A percentile compares a stretch with the other conserved stretches of the same genome.
Evolutionary conservation across 2,888 invertebrate species (phyloP).

Genomic region (Lacanobia oleracea): DNA sequence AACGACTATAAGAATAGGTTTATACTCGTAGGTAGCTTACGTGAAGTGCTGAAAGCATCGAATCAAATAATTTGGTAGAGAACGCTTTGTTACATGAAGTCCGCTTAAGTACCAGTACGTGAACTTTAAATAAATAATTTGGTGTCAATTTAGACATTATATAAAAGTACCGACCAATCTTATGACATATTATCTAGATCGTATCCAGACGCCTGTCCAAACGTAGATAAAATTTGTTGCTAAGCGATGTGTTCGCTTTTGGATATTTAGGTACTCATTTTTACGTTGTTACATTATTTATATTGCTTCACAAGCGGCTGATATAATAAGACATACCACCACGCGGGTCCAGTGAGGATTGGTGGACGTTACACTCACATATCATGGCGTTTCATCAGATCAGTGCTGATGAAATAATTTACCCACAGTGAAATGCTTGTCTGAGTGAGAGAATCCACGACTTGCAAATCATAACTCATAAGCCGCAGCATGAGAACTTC

Average conservation of each 20-base stretch:
- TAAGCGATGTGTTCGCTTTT: not conserved
- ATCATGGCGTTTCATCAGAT: too few species aligned
- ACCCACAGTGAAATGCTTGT: not conserved
- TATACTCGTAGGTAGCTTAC: too few species aligned
- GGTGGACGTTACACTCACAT: too few species aligned
- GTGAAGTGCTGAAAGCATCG: too few species aligned
- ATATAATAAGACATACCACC: too few species aligned
- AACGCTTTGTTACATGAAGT: too few species aligned
- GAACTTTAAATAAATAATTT: constrained; percentile 1
- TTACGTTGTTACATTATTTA: not conserved
- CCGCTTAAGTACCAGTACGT: not conserved
- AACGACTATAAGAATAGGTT: too few species aligned
- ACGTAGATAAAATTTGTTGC: not conserved
- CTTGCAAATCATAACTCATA: not conserved
- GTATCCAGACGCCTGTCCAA: not conserved
- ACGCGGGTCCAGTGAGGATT: too few species aligned
- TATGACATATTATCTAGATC: not conserved
- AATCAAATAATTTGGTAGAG: too few species aligned
- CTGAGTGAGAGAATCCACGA: not conserved
- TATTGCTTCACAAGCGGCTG: not conserved
- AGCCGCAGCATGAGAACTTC: not conserved
- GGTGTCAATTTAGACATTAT: not conserved
- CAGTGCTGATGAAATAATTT: not conserved
- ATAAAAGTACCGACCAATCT: not conserved
- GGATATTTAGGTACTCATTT: not conserved